Base-by-base conservation (phyloP, 2,797 vertebrate species). In the Coilia nasus region DNA sequence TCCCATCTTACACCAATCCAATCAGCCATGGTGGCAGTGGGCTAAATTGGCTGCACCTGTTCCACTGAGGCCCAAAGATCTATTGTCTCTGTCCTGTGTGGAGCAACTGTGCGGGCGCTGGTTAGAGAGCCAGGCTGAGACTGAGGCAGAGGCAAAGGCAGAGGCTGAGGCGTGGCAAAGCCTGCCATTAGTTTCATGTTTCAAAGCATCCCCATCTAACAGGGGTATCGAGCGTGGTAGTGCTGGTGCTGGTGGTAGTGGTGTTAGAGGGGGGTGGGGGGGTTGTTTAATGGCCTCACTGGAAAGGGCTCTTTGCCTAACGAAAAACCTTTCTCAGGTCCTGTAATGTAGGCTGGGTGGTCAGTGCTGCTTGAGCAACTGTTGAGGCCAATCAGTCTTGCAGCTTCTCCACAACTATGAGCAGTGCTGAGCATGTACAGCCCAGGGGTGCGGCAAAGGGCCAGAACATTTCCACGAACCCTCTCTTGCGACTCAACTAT, bases 141-240 rank as follows among this genome's bases (percentile, higher is more conserved):
- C 46, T 4, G 46, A 47, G 46, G 46, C 46, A 4, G 46, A 47
- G 46, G 46, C 46, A 4, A 10, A 47, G 10, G 46, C 46, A 4
- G 10, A 86, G 87, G 84, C 89, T 89, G 87, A 90, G 87, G 87
- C 82, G 14, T 46, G 87, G 83, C 85, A 86, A 91, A 84, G 84
- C 7, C 56, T 83, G 89, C 89, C 88, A 85, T 78, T 78, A 78
- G 71, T 88, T 86, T 87, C 90, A 83, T 88, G 87, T 91, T 91
- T 91, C 87, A 86, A 89, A 91, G 92, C 87, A 90, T 92, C 90
- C 46, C 91, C 92, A 89, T 93, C 92, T 92, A 92, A 93, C 88
- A 92, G 59, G 83, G 88, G 88, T 87, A 92, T 90, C 86, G 91
- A 92, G 91, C 91, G 88, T 87, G 89, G 83, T 56, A 86, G 86